Conservation (phyloP, 2,113 vertebrate species). For the Dolichallabes microphthalmus region DNA sequence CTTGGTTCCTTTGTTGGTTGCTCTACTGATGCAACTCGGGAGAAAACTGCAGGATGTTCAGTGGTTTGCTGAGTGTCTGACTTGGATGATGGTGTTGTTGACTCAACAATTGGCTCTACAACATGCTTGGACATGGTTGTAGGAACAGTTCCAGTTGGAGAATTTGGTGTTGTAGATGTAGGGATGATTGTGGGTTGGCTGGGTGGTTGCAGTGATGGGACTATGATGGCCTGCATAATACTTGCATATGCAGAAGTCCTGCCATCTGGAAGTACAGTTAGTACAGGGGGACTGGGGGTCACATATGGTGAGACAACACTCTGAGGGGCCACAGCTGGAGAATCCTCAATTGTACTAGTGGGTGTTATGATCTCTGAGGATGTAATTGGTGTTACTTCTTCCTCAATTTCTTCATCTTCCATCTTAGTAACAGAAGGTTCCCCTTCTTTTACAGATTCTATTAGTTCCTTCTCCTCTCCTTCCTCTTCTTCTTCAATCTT, state of each 20-base stretch:
- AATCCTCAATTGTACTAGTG: constrained; percentile 60
- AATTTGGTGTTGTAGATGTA: constrained; percentile 29
- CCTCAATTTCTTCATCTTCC: constrained; percentile 48
- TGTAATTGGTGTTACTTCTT: constrained; percentile 49
- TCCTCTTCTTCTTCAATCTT: constrained; percentile 58
- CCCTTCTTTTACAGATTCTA: constrained; percentile 47
- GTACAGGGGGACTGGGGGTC: constrained; percentile 57
- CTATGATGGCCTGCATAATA: constrained; percentile 87
- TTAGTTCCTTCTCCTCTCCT: constrained; percentile 52
- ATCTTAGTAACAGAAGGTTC: constrained; percentile 44
- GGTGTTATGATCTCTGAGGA: constrained; percentile 63
- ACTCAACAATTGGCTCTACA: constrained; percentile 35
- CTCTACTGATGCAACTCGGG: constrained; percentile 74
- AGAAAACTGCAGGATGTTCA: constrained; percentile 77
- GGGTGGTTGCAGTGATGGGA: constrained; percentile 60
- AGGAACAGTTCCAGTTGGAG: constrained; percentile 22
- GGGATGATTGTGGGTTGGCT: constrained; percentile 39
- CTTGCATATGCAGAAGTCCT: constrained; percentile 83
- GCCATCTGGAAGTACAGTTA: constrained; percentile 73
- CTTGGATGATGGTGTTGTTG: constrained; percentile 51
- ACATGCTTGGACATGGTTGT: constrained; percentile 35
- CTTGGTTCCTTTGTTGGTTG: constrained; percentile 70
- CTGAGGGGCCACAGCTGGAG: constrained; percentile 53
- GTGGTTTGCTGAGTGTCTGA: constrained; percentile 54
- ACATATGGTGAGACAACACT: constrained; percentile 56